These are phyloP conservation scores for Microtus montanus DNA, from an alignment of 2,113 vertebrate genomes.

Conservation along the genomic window DNA sequence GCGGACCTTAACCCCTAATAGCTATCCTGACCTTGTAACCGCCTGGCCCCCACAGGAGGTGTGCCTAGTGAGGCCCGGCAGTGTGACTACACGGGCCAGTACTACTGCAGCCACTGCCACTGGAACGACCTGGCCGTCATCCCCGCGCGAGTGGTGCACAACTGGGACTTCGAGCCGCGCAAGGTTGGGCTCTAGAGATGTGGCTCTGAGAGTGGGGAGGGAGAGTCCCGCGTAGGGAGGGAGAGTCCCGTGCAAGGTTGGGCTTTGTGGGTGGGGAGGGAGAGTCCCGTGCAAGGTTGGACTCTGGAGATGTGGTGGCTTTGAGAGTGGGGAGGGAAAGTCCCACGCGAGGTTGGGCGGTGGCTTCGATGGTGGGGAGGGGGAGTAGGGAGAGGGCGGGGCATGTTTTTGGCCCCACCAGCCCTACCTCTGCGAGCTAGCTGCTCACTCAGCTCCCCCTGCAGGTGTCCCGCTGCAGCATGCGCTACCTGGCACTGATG, in stretches of 20 bases:
- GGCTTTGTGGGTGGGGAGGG: fast-evolving
- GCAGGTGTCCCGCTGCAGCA: constrained; percentile 96
- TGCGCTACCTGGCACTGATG: constrained; percentile 97
- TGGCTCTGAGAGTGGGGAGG: no score
- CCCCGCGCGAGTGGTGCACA: constrained; percentile 96
- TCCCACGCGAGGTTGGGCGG: not conserved
- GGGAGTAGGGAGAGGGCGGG: no score
- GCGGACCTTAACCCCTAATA: not conserved
- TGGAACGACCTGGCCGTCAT: constrained; percentile 96
- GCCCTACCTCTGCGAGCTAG: no score
- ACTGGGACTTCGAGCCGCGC: constrained; percentile 97
- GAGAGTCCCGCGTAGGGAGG: no score
- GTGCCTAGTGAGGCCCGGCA: constrained; percentile 95
- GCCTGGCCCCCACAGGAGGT: constrained; percentile 81
- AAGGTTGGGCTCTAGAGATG: constrained; percentile 86
- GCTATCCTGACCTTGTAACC: not conserved
- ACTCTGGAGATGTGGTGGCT: no score
- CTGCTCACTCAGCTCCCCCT: fast-evolving
- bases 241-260: no score
- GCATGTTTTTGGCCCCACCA: no score
- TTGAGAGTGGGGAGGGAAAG: fast-evolving
- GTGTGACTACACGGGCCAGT: constrained; percentile 98
- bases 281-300: not conserved
- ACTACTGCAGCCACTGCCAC: constrained; percentile 98
- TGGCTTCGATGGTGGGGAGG: fast-evolving